These are phyloP conservation scores for Erebia aethiops DNA, from an alignment of 2,888 invertebrate species.

Conservation along the genomic window DNA sequence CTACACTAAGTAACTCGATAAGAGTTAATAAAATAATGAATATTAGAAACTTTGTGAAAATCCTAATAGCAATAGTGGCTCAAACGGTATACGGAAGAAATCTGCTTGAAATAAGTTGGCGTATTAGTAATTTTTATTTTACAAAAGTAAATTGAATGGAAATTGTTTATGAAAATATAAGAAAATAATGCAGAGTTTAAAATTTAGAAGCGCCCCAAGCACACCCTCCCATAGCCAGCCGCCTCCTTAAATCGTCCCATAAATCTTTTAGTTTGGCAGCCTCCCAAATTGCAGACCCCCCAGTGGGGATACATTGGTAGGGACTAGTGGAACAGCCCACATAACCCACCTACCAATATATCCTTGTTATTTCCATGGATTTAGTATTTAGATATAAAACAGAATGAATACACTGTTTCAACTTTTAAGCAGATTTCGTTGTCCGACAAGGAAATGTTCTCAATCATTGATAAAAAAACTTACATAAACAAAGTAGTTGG, in stretches of 20 bases:
- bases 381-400: conserved; percentile 15
- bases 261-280: conserved; percentile 36
- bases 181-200: background rate
- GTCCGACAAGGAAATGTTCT: no score
- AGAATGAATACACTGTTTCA: background rate
- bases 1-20: no score
- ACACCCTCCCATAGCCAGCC: conserved; percentile 16
- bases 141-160: background rate
- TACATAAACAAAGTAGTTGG: background rate
- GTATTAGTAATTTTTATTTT: background rate
- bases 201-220: background rate
- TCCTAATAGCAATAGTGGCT: background rate
- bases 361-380: conserved; percentile 6
- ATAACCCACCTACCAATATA: conserved; percentile 18
- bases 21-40: background rate
- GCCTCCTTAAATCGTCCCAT: conserved; percentile 31
- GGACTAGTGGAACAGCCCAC: no score
- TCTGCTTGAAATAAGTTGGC: background rate
- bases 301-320: no score
- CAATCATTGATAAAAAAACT: background rate
- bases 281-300: conserved; percentile 33
- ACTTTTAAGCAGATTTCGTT: background rate
- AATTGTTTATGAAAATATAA: background rate
- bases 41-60: background rate
- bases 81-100: background rate